phyloP scores from a whole-genome alignment of 2,797 vertebrate species.

The Hafferia zeledoni region DNA sequence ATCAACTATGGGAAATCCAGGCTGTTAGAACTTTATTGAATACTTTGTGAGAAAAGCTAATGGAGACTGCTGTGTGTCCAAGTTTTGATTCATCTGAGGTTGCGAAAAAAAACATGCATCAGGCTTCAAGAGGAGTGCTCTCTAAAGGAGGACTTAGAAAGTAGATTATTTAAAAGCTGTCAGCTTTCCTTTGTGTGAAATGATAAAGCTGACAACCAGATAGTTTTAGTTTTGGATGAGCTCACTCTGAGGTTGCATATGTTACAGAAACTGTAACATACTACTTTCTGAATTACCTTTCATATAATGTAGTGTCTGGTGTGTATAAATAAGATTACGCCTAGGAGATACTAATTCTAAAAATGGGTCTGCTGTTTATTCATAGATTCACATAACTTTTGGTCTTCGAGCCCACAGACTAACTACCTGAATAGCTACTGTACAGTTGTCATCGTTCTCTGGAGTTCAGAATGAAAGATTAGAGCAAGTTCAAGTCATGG shows the following conservation, averaged over 20 bases:
- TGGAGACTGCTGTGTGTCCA: background rate
- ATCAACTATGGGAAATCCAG: background rate
- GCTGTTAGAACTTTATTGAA: background rate
- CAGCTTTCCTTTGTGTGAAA: background rate
- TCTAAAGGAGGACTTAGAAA: background rate
- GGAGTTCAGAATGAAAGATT: background rate
- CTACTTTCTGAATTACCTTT: background rate
- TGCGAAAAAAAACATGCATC: accelerated
- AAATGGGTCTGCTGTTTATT: background rate
- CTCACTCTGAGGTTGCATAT: background rate
- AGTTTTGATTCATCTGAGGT: background rate
- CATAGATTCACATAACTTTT: background rate
- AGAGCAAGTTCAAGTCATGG: background rate
- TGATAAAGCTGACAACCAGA: background rate
- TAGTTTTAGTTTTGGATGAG: background rate
- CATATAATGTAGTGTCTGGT: background rate
- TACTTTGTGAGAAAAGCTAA: background rate
- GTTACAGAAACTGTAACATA: background rate
- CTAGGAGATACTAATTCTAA: background rate
- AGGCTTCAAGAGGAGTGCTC: background rate
- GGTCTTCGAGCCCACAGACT: background rate
- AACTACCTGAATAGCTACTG: background rate
- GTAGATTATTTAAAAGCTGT: background rate
- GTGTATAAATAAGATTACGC: background rate
- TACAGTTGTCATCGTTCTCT: background rate